Evolutionary conservation across 2,888 invertebrate species (phyloP).

Genomic region (Dione vanillae): DNA sequence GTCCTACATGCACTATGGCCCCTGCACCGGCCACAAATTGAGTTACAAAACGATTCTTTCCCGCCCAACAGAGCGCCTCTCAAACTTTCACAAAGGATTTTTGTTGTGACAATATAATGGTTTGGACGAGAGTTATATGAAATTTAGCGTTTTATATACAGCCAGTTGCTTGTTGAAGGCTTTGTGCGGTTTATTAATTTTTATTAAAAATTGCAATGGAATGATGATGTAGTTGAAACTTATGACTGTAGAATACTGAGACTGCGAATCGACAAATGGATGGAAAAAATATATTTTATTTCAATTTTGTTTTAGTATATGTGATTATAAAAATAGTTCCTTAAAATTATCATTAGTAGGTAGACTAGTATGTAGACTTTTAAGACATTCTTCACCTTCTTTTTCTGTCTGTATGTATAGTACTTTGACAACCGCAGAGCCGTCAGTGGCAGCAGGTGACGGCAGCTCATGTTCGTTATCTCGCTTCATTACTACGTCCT

Average conservation of each 20-base stretch:
- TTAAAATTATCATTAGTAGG: too few relatives aligned
- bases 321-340: too few relatives aligned
- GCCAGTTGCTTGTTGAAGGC: constrained; percentile 19
- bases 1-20: constrained; percentile 44
- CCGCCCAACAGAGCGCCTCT: constrained; percentile 61
- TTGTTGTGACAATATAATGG: constrained; percentile 47
- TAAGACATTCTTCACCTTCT: background rate
- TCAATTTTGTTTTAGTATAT: too few relatives aligned
- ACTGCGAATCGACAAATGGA: too few relatives aligned
- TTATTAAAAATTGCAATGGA: background rate
- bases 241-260: too few relatives aligned
- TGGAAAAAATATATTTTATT: too few relatives aligned
- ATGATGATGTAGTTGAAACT: background rate
- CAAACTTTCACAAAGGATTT: constrained; percentile 69
- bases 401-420: background rate
- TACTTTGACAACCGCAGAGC: constrained; percentile 58
- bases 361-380: background rate
- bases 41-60: constrained; percentile 81
- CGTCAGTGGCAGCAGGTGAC: constrained; percentile 67
- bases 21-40: constrained; percentile 74
- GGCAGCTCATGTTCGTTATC: constrained; percentile 74
- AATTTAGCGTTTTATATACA: constrained; percentile 15
- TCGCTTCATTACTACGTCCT: constrained; percentile 70
- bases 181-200: background rate
- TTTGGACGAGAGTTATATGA: constrained; percentile 25